phyloP scores from a whole-genome alignment of 2,888 invertebrate species.

The Napeogenes inachia region DNA sequence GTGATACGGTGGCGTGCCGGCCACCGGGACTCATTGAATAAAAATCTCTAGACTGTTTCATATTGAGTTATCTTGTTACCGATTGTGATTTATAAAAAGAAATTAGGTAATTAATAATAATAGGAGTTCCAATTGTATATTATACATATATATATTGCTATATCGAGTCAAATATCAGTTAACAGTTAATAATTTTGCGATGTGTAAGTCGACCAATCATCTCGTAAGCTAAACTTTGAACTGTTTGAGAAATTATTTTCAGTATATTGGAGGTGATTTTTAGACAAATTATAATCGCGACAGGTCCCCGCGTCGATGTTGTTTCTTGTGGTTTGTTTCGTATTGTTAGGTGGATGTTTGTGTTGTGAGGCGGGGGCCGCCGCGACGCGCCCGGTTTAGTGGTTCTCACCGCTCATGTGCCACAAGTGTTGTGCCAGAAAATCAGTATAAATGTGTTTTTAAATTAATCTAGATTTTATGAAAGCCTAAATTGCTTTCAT shows the following conservation, averaged over 20 bases:
- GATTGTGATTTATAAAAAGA: slow-evolving; percentile 69
- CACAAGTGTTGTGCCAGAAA: slow-evolving; percentile 29
- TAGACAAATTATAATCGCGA: slow-evolving; percentile 16
- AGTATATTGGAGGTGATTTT: slow-evolving; percentile 31
- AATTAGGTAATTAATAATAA: slow-evolving; percentile 75
- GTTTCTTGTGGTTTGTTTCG: slow-evolving; percentile 17
- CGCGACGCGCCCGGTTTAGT: slow-evolving; percentile 28
- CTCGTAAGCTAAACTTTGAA: slow-evolving; percentile 28
- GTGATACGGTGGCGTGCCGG: slow-evolving; percentile 19
- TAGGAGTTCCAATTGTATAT: slow-evolving; percentile 78
- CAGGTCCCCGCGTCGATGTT: slow-evolving; percentile 21
- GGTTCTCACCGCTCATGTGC: slow-evolving; percentile 30
- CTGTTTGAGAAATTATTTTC: slow-evolving; percentile 34
- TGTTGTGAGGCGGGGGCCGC: slow-evolving; percentile 18
- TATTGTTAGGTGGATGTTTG: slow-evolving; percentile 17
- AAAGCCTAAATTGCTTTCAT: slow-evolving; percentile 14
- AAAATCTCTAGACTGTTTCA: slow-evolving; percentile 59
- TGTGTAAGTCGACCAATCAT: slow-evolving; percentile 29
- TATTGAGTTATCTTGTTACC: slow-evolving; percentile 68
- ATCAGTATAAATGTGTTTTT: slow-evolving; percentile 12
- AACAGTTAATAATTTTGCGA: slow-evolving; percentile 34
- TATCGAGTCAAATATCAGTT: slow-evolving; percentile 52
- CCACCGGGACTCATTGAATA: slow-evolving; percentile 29
- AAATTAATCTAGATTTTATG: slow-evolving; percentile 18
- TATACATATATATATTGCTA: slow-evolving; percentile 66